A percentile compares a stretch with the other conserved stretches of the same genome.
These are phyloP conservation scores for Lissocephala sabroskyi DNA, from an alignment of 2,888 invertebrate species.

Conservation along the genomic window DNA sequence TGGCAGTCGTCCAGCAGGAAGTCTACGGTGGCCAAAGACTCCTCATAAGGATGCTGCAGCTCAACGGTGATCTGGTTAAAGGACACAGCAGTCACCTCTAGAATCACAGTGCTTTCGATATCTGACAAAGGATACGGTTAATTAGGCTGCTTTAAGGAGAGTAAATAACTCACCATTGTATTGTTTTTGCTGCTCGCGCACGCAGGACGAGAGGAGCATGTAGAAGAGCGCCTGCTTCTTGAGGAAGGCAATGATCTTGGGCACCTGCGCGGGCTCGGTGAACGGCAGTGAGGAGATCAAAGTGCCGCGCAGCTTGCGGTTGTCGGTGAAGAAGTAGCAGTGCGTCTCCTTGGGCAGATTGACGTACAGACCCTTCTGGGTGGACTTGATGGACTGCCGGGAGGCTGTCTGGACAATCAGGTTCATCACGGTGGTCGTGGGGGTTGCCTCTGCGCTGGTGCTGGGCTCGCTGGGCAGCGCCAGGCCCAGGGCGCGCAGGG, in stretches of 20 bases:
- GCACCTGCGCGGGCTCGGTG: constrained; percentile 93
- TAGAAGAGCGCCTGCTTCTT: constrained; percentile 95
- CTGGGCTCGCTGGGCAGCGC: constrained; percentile 69
- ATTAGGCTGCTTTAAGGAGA: neutral
- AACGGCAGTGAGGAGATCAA: constrained; percentile 83
- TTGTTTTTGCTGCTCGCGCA: constrained; percentile 83
- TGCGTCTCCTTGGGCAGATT: constrained; percentile 94
- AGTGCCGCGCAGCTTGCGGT: constrained; percentile 77
- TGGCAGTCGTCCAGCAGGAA: constrained; percentile 87
- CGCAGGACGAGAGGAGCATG: constrained; percentile 89
- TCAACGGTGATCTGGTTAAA: constrained; percentile 92
- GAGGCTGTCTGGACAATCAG: constrained; percentile 86
- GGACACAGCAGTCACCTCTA: constrained; percentile 92
- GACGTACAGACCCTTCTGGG: constrained; percentile 88
- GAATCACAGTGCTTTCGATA: constrained; percentile 78
- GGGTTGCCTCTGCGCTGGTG: constrained; percentile 11
- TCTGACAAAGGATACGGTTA: constrained; percentile 53
- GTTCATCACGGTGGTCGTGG: constrained; percentile 63
- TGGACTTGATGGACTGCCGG: constrained; percentile 81
- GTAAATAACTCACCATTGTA: constrained; percentile 76
- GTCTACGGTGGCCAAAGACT: constrained; percentile 94
- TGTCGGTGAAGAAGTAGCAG: constrained; percentile 93
- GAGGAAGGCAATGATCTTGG: constrained; percentile 86
- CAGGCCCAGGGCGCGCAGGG: constrained; percentile 79
- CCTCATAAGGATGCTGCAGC: constrained; percentile 93